Conservation (phyloP, 2,888 invertebrate species). For the Trichogramma dendrolimi region DNA sequence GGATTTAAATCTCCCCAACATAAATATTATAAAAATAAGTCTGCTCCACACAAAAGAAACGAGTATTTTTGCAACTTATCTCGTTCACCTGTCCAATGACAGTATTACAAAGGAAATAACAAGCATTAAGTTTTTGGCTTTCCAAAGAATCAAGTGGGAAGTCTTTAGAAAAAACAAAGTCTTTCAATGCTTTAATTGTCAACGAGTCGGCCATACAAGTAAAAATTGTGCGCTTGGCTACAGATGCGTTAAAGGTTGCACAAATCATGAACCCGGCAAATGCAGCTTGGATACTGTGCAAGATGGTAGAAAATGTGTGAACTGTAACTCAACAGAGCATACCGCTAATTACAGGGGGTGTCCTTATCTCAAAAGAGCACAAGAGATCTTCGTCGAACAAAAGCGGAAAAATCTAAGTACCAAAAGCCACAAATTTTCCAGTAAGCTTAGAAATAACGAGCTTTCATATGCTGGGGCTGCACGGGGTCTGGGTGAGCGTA, state of each 20-base stretch:
- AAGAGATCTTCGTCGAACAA: slow-evolving; percentile 2
- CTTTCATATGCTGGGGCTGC: too few relatives aligned
- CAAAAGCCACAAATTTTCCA: not conserved
- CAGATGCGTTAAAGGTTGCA: slow-evolving; percentile 21
- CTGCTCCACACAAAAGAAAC: too few relatives aligned
- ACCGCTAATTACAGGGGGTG: slow-evolving; percentile 17
- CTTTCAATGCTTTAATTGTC: slow-evolving; percentile 21
- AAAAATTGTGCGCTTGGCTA: slow-evolving; percentile 14
- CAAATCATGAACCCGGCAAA: slow-evolving; percentile 17
- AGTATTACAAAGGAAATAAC: slow-evolving; percentile 14
- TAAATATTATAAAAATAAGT: slow-evolving; percentile 16
- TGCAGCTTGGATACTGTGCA: slow-evolving; percentile 10
- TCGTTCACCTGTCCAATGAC: slow-evolving; percentile 21
- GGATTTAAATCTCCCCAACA: slow-evolving; percentile 1
- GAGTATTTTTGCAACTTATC: too few relatives aligned
- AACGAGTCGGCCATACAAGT: slow-evolving; percentile 14
- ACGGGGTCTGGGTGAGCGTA: too few relatives aligned
- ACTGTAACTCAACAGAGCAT: slow-evolving; percentile 10
- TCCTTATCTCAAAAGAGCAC: not conserved
- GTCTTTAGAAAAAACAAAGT: slow-evolving; percentile 3
- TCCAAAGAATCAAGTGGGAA: slow-evolving; percentile 19
- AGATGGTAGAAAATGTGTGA: slow-evolving; percentile 6
- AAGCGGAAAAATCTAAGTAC: too few relatives aligned
- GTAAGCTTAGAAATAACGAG: not conserved
- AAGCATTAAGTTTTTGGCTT: slow-evolving; percentile 16